Base-by-base conservation (phyloP, 1,140 invertebrate genomes). In the Aphidius ervi region DNA sequence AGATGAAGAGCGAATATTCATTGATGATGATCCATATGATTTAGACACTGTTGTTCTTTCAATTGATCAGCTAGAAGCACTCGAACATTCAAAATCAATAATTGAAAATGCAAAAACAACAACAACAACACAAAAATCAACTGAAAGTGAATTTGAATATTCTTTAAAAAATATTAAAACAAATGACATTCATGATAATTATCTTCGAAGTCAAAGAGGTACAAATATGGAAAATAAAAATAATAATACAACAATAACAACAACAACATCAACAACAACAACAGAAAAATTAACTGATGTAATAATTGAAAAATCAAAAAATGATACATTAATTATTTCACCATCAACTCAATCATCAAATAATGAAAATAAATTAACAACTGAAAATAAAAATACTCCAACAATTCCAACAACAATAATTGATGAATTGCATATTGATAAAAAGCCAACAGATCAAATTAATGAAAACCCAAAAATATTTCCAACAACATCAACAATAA, bases 1-100 rank as follows among this genome's bases (percentile, higher is more conserved):
- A 0, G 76, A 79, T 40, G 76, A 79, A 23, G 78, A 80, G 39
- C 68, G 77, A 9, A 76, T 79, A 59, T 79, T 80, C 63, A 79
- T 78, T 54, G 74, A 79, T 8, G 74, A 77, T n/a, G 74, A 75
- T 63, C 66, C 74, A 0, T 77, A 70, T 46, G 74, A 75, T 40
- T 37, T 70, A 1, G 70, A 74, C 23, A 70, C 73, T 5, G 66
- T 68, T 7, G 45, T 72, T 10, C 73, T 70, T 37, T 68, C 65
- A 1, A 41, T 70, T 5, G 58, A 74, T 6, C 63, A 70, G n/a
- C 58, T 58, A 23, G 47, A 57, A 6, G 54, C 46, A 47, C 16
- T 23, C 1, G 49, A 56, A 58, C 57, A 60, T 31, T 57, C 49
- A 7, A 50, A 46, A 9, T 46, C 56, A 52, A 50, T 52, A n/a